phyloP scores from a whole-genome alignment of 2,888 invertebrate genomes.

The Cinara cedri region DNA sequence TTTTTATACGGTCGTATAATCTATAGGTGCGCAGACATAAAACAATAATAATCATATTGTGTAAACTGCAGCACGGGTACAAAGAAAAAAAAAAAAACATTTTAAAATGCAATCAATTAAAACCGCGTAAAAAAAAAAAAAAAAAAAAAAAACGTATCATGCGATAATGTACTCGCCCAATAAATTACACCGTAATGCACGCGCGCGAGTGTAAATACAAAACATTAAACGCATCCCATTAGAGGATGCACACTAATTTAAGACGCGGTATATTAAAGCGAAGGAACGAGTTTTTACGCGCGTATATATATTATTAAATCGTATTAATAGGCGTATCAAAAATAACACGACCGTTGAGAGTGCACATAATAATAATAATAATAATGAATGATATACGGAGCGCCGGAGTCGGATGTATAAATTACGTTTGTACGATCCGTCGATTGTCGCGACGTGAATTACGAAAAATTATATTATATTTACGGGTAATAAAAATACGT shows the following conservation, averaged over 20 bases:
- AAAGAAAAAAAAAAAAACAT: constrained; percentile 3
- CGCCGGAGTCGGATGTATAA: constrained; percentile 7
- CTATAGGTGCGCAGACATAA: no score
- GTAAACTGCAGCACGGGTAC: no score
- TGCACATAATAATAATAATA: neutral
- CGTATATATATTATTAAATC: neutral
- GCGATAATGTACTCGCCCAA: neutral
- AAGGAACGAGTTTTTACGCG: neutral
- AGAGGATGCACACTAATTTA: constrained; percentile 33
- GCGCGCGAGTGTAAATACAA: neutral
- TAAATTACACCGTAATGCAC: neutral
- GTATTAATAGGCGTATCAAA: constrained; percentile 45
- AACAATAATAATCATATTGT: no score
- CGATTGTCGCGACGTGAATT: neutral
- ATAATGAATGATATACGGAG: no score
- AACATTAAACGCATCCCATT: constrained; percentile 31
- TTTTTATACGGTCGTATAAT: no score
- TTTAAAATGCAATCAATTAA: constrained; percentile 36
- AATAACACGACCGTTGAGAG: constrained; percentile 28
- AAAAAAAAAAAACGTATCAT: constrained; percentile 15
- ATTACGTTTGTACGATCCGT: constrained; percentile 19
- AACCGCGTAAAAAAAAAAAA: neutral
- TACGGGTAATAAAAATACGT: no score
- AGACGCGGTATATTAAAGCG: constrained; percentile 9
- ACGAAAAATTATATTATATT: constrained; percentile 46